Evolutionary conservation across 2,113 vertebrate species (phyloP).

Genomic region (Aplodontia rufa): DNA sequence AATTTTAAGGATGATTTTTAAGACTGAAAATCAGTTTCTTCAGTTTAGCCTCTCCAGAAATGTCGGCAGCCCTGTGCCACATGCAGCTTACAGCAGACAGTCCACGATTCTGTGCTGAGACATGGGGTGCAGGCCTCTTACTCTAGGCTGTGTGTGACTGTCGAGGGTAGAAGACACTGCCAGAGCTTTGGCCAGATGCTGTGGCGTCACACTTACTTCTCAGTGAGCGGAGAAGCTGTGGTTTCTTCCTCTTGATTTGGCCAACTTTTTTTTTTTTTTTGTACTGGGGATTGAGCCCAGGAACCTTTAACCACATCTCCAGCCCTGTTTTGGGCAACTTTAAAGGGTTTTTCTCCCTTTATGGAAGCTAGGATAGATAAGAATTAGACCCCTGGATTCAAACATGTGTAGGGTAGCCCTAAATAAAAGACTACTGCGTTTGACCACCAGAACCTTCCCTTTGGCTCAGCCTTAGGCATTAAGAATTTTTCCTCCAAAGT

Average conservation of each 20-base stretch:
- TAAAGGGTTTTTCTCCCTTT: neutral
- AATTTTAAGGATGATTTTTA: slow-evolving; percentile 37
- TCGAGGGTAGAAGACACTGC: neutral
- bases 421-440: neutral
- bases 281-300: too few relatives aligned
- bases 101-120: neutral
- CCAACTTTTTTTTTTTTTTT: too few relatives aligned
- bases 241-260: neutral
- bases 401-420: neutral
- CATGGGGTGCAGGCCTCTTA: neutral
- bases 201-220: neutral
- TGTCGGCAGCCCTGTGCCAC: neutral
- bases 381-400: neutral
- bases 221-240: neutral
- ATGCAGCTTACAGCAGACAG: slow-evolving; percentile 38
- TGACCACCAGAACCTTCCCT: neutral
- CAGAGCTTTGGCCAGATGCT: neutral
- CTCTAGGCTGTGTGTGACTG: neutral
- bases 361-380: neutral
- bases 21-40: slow-evolving; percentile 26
- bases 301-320: too few relatives aligned
- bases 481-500: neutral
- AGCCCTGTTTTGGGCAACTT: too few relatives aligned
- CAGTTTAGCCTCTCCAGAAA: neutral
- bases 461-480: neutral